phyloP scores from a whole-genome alignment of 2,888 invertebrate species.

The Leistus spinibarbis region DNA sequence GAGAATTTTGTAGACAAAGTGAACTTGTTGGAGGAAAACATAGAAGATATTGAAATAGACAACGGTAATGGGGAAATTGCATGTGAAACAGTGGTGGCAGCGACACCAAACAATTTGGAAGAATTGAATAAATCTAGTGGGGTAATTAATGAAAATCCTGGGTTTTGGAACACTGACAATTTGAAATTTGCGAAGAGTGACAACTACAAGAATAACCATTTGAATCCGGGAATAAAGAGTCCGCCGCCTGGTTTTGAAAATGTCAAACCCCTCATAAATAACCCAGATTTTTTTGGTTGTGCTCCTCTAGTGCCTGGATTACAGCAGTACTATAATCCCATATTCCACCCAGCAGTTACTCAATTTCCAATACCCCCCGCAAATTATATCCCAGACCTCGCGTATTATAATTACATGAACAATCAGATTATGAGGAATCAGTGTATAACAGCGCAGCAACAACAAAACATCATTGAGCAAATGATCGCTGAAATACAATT shows the following conservation, averaged over 20 bases:
- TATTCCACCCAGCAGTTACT: no score
- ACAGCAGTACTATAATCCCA: not conserved
- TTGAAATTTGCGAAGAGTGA: not conserved
- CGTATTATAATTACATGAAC: not conserved
- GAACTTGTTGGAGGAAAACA: not conserved
- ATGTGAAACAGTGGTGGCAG: not conserved
- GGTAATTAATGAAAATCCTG: not conserved
- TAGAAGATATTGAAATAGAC: not conserved
- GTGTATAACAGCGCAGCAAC: not conserved
- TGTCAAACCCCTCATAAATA: not conserved
- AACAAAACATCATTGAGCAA: not conserved
- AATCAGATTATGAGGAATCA: not conserved
- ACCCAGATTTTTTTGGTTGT: not conserved
- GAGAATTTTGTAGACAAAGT: not conserved
- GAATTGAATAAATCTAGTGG: not conserved
- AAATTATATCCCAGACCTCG: not conserved
- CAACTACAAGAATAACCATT: not conserved
- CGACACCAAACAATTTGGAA: not conserved
- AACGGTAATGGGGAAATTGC: not conserved
- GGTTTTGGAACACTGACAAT: not conserved
- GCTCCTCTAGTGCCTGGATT: not conserved
- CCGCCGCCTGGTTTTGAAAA: constrained; percentile 35
- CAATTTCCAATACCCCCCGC: not conserved
- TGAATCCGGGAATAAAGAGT: not conserved
- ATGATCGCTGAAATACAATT: not conserved